Percentiles rank a stretch among this genome's conserved stretches.
phyloP scores from a whole-genome alignment of 53 echinoderm and acorn worm genomes.

The Zoroaster sp. region DNA sequence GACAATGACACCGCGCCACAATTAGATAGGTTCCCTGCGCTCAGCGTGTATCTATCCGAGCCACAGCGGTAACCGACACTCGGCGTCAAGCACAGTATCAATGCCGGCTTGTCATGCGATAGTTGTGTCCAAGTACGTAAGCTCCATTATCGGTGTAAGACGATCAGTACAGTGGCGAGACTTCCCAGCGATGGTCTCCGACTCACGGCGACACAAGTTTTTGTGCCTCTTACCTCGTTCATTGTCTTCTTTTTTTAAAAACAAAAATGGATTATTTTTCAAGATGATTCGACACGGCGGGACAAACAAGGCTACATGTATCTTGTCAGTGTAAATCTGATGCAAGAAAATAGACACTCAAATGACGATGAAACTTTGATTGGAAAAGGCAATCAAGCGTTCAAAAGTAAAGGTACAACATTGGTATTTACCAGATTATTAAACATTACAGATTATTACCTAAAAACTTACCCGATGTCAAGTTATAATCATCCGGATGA shows the following conservation, averaged over 20 bases:
- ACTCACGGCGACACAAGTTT: background rate
- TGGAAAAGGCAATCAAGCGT: background rate
- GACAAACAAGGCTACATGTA: background rate
- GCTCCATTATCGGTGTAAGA: background rate
- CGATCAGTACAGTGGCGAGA: background rate
- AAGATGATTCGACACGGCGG: background rate
- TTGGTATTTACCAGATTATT: too few relatives aligned
- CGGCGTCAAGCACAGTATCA: constrained; percentile 2
- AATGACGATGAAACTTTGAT: background rate
- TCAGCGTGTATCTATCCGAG: background rate
- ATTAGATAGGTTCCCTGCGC: background rate
- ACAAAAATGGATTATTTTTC: background rate
- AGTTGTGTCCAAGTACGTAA: background rate
- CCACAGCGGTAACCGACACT: constrained; percentile 12
- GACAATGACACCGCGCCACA: constrained; percentile 3
- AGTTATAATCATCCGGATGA: too few relatives aligned
- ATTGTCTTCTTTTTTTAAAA: background rate
- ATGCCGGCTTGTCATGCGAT: constrained; percentile 22
- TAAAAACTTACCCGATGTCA: too few relatives aligned
- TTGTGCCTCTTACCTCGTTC: background rate
- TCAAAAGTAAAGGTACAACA: too few relatives aligned
- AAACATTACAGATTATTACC: too few relatives aligned
- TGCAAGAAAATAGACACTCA: background rate
- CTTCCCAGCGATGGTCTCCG: background rate
- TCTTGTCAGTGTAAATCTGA: background rate